These are phyloP conservation scores for Aurelia sp. DNA, from an alignment of 30 jellyfish, hydroid and myxozoan species.

Conservation along the genomic window DNA sequence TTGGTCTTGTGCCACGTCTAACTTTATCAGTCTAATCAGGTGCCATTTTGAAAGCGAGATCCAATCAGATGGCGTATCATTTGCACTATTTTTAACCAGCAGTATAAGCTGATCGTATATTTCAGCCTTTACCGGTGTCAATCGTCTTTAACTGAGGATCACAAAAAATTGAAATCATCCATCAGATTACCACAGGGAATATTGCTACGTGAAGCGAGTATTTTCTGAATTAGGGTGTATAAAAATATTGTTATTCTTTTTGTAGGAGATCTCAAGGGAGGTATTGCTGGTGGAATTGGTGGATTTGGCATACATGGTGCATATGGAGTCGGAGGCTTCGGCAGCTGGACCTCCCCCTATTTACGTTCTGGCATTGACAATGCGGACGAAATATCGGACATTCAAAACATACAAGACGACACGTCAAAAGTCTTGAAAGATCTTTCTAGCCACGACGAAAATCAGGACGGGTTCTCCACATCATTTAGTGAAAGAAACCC, in stretches of 20 bases:
- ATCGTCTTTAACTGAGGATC: too few relatives aligned
- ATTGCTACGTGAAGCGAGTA: too few relatives aligned
- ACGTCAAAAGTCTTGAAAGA: conserved; percentile 44
- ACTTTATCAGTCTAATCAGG: too few relatives aligned
- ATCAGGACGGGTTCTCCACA: conserved; percentile 39
- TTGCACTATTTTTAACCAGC: too few relatives aligned
- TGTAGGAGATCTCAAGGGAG: conserved; percentile 48
- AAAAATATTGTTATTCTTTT: neutral
- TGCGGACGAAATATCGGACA: neutral
- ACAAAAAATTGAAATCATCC: too few relatives aligned
- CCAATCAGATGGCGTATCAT: too few relatives aligned
- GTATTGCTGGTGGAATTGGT: conserved; percentile 12
- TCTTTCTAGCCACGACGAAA: conserved; percentile 1
- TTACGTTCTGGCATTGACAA: conserved; percentile 14
- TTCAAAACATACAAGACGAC: conserved; percentile 56
- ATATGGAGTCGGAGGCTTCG: conserved; percentile 5
- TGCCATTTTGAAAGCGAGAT: too few relatives aligned
- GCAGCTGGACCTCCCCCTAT: conserved; percentile 38
- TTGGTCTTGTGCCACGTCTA: too few relatives aligned
- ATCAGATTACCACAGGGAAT: too few relatives aligned
- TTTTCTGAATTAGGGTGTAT: too few relatives aligned
- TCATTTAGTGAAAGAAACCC: conserved; percentile 32
- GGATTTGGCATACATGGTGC: conserved; percentile 7
- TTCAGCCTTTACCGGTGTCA: too few relatives aligned
- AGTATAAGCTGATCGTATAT: too few relatives aligned